Evolutionary conservation across 2,888 invertebrate genomes (phyloP), one percentile per base, ranked within the genome.

Genomic region (Chalcosyrphus nemorum): DNA sequence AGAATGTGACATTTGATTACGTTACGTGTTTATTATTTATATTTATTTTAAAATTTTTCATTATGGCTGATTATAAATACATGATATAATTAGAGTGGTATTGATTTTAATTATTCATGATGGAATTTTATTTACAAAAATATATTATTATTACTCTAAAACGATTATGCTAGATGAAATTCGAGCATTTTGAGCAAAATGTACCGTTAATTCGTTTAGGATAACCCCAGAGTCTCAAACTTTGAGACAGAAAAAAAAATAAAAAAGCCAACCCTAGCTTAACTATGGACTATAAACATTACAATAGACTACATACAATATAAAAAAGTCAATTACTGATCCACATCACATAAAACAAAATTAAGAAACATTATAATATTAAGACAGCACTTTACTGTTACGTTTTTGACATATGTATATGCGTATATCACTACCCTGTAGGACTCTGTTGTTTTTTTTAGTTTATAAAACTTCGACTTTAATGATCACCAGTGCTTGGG

Each of bases 161-260:
- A 29, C 45, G 15, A 5, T 50, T 29, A 24, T 29, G 50, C 63
- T 66, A 19, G 21, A 54, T 59, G 35, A 63, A 75, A 72, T 27
- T 82, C 77, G 65, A 77, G 77, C 74, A 66, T 61, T 72, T 78
- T 82, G 81, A 81, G 81, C 81, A 81, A 52, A 74, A 47, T 80
- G 65, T 5, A 72, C 19, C 35, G 21, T 56, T 70, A 47, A 19
- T 47, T 50, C n/a, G 45, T 21, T 41, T 66, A 82, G 66, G 82
- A 72, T 66, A 17, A 41, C 59, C 38, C 43, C 45, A 21, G 9
- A 66, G 45, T 19, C 78, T 41, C 68, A 74, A 35, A 66, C 61
- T 78, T 78, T 78, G 82, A 78, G 82, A 82, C 82, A 56, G 32
- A 74, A 75, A 45, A 29, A 29, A 11, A 74, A 75, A 45, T 21